These are phyloP conservation scores for Caenorhabditis virilis DNA, from an alignment of 2,888 invertebrate species.

Conservation along the genomic window DNA sequence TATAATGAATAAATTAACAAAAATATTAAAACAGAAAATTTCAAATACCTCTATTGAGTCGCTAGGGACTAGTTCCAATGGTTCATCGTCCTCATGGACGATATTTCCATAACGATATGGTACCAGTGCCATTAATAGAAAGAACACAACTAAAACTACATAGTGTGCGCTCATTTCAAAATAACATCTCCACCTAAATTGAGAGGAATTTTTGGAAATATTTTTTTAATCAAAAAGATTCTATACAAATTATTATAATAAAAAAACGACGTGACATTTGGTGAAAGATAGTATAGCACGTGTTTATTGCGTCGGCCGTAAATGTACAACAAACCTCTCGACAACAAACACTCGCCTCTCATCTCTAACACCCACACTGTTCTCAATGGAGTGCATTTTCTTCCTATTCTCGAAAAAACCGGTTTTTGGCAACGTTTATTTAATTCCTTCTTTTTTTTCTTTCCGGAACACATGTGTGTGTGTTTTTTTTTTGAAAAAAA, in stretches of 20 bases:
- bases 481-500: too few relatives aligned
- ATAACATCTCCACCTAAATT: slow-evolving; percentile 37
- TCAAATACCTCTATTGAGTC: slow-evolving; percentile 7
- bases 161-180: slow-evolving; percentile 22
- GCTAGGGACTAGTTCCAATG: slow-evolving; percentile 9
- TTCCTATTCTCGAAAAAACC: slow-evolving; percentile 30
- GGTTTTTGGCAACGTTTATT: slow-evolving; percentile 32
- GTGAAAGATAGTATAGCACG: slow-evolving; percentile 12
- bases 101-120: slow-evolving; percentile 19
- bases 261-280: slow-evolving; percentile 13
- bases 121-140: slow-evolving; percentile 32
- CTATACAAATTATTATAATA: not conserved
- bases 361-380: slow-evolving; percentile 10
- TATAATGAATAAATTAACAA: not conserved
- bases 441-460: not conserved
- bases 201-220: too few relatives aligned
- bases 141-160: slow-evolving; percentile 32
- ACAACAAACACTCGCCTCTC: not conserved
- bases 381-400: slow-evolving; percentile 4
- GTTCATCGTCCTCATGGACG: slow-evolving; percentile 13
- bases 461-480: too few relatives aligned
- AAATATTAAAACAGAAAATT: not conserved
- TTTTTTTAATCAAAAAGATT: too few relatives aligned
- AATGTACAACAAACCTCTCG: slow-evolving; percentile 1
- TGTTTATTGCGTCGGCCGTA: slow-evolving; percentile 19